Evolutionary conservation across 1,140 invertebrate genomes (phyloP).

Genomic region (Drosophila lowei): DNA sequence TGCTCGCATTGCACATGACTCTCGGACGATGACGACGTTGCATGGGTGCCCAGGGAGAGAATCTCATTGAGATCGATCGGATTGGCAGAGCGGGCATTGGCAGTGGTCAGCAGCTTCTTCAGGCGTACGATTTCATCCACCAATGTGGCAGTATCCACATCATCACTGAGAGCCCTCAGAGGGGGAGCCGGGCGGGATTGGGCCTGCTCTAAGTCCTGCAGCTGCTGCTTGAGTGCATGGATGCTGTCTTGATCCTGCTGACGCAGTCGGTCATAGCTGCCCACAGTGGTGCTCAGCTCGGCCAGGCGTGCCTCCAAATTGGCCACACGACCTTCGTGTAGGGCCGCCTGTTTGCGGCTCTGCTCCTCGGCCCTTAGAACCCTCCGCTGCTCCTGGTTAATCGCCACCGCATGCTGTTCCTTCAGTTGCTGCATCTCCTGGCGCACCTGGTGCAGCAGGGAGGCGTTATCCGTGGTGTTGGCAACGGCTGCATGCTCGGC

Average conservation of each 20-base stretch:
- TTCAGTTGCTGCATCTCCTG: slow-evolving; percentile 89
- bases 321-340: slow-evolving; percentile 90
- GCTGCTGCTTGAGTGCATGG: slow-evolving; percentile 87
- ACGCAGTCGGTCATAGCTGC: slow-evolving; percentile 89
- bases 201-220: slow-evolving; percentile 58
- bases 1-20: slow-evolving; percentile 83
- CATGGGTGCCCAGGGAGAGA: slow-evolving; percentile 68
- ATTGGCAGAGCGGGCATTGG: slow-evolving; percentile 84
- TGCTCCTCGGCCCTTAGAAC: slow-evolving; percentile 88
- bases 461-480: slow-evolving; percentile 83
- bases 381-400: slow-evolving; percentile 83
- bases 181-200: slow-evolving; percentile 15
- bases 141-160: slow-evolving; percentile 61
- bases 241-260: slow-evolving; percentile 90
- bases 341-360: slow-evolving; percentile 86
- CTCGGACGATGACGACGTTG: slow-evolving; percentile 47
- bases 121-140: slow-evolving; percentile 85
- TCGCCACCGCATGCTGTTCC: slow-evolving; percentile 87
- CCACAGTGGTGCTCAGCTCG: slow-evolving; percentile 91
- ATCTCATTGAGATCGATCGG: slow-evolving; percentile 84
- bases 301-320: slow-evolving; percentile 90
- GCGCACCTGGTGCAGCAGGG: slow-evolving; percentile 87
- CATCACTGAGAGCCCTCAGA: slow-evolving; percentile 22
- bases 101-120: slow-evolving; percentile 84
- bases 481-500: slow-evolving; percentile 23